These are phyloP conservation scores for Cartodere bifasciata DNA, from an alignment of 2,888 invertebrate genomes.

Conservation along the genomic window DNA sequence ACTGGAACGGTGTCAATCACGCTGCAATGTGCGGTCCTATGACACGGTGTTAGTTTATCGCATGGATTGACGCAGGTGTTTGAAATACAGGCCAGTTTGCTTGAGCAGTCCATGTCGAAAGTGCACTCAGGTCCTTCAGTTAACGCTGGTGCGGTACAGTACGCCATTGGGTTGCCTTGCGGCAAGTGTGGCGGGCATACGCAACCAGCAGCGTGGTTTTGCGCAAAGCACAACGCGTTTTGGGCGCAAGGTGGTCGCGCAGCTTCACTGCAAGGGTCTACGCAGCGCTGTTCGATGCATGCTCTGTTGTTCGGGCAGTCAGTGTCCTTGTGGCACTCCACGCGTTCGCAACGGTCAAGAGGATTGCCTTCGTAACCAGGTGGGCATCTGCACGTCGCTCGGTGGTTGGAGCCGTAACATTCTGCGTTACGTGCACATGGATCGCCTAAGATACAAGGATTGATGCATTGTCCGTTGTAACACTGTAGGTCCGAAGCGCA, in stretches of 20 bases:
- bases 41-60: constrained; percentile 61
- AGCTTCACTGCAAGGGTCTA: constrained; percentile 61
- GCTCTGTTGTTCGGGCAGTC: constrained; percentile 69
- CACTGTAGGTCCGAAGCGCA: constrained; percentile 72
- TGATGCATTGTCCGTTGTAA: constrained; percentile 69
- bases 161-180: constrained; percentile 66
- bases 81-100: constrained; percentile 66
- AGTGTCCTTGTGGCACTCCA: constrained; percentile 65
- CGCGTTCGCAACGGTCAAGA: constrained; percentile 59
- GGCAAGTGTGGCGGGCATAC: constrained; percentile 71
- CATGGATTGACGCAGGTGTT: constrained; percentile 72
- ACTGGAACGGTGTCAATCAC: constrained; percentile 78
- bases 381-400: constrained; percentile 69
- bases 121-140: constrained; percentile 55
- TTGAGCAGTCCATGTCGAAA: constrained; percentile 68
- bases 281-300: constrained; percentile 59
- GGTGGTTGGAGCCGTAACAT: constrained; percentile 70
- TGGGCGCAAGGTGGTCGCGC: constrained; percentile 63
- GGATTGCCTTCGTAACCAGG: constrained; percentile 69
- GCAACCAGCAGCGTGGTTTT: constrained; percentile 71
- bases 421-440: constrained; percentile 76
- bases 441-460: constrained; percentile 65
- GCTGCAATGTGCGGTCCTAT: constrained; percentile 60
- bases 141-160: constrained; percentile 46
- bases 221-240: constrained; percentile 69